Evolutionary conservation across 2,797 vertebrate genomes (phyloP), one percentile per base, ranked within the genome.

Genomic region (Malacoraja senta): DNA sequence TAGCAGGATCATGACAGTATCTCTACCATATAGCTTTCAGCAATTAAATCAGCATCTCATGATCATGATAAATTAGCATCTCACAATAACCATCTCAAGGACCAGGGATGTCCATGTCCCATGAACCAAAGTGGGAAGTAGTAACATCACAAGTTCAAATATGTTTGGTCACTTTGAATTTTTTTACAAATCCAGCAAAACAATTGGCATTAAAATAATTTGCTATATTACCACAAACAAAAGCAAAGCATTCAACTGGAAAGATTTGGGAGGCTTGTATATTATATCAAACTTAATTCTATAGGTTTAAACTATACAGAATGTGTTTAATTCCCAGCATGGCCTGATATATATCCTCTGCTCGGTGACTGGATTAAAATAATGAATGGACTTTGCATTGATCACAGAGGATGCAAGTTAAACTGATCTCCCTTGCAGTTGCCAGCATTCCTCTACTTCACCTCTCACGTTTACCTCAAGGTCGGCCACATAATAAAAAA

Each of bases 401-500:
- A 80, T 35, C 13, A 35, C 32, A 63, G 58, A 84, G 19, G 1
- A 13, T 29, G 13, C 1, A 32, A 88, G 58, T 65, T 35, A 7
- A 68, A 68, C 61, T 8, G n/a, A 19, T 19, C 1, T 17, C 63
- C 7, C 65, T 65, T 65, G 84, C 32, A 19, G 24, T 68, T 65
- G 26, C 61, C 19, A 32, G 10, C 21, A 63, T n/a, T 86, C n/a
- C 61, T 88, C 63, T 65, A 19, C 8, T 88, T 88, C 53, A 63
- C 84, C 53, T 88, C 61, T 32, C 84, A 32, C 84, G 61, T 63
- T 32, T 19, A 32, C 13, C n/a, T 65, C 29, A 32, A 68, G 84
- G 61, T 88, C 84, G 35, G 7, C n/a, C 86, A 68, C n/a, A 90
- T 19, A 71, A 90, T 90, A 71, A 90, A 90, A 35, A n/a, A 21